phyloP scores from a whole-genome alignment of 2,888 invertebrate genomes.

The Aplocera efformata region DNA sequence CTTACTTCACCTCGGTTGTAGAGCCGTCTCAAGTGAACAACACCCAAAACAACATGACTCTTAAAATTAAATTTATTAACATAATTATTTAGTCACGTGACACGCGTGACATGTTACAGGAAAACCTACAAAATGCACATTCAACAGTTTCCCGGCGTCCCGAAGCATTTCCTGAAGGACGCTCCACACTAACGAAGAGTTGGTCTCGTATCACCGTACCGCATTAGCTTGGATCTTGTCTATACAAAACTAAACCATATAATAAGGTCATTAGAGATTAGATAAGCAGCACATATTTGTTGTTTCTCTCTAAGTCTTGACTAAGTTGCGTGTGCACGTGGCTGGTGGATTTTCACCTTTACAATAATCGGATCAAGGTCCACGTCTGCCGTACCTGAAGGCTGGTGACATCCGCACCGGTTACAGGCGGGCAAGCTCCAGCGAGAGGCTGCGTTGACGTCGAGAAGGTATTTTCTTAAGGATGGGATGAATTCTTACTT shows the following conservation, averaged over 20 bases:
- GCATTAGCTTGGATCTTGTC: background rate
- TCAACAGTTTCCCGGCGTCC: constrained; percentile 45
- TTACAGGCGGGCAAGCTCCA: constrained; percentile 32
- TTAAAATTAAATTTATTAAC: constrained; percentile 3
- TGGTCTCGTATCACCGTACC: constrained; percentile 31
- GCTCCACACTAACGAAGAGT: constrained; percentile 44
- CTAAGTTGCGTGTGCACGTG: constrained; percentile 4
- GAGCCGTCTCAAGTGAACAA: background rate
- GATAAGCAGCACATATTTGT: constrained; percentile 1
- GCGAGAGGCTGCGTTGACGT: constrained; percentile 36
- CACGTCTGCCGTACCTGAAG: background rate
- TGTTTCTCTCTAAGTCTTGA: constrained; percentile 15
- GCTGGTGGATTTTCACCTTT: constrained; percentile 4
- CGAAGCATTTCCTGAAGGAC: constrained; percentile 28
- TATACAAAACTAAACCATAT: constrained; percentile 11
- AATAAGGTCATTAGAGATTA: background rate
- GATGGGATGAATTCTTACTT: constrained; percentile 19
- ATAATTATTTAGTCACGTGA: constrained; percentile 5
- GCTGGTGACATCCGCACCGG: constrained; percentile 31
- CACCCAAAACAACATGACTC: background rate
- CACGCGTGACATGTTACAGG: constrained; percentile 4
- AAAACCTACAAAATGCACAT: constrained; percentile 40
- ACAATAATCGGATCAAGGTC: background rate
- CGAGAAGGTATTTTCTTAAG: constrained; percentile 32
- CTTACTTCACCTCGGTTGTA: too few species aligned